Conservation (phyloP, 2,888 invertebrate genomes). For the Pecten maximus region DNA sequence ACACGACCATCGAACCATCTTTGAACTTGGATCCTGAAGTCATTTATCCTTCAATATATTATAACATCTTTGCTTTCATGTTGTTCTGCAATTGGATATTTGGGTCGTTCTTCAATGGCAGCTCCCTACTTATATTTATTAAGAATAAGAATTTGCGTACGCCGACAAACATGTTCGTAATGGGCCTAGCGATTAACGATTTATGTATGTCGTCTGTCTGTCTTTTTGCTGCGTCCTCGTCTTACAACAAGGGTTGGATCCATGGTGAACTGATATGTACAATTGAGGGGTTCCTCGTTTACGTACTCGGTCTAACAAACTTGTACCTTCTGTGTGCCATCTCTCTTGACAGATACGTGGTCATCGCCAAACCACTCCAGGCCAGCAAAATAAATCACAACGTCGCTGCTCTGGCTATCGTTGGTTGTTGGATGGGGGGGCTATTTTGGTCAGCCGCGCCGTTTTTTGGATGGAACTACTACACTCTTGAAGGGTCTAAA, state of each 20-base stretch:
- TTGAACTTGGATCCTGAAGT: background rate
- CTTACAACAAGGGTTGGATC: constrained; percentile 51
- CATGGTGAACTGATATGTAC: constrained; percentile 56
- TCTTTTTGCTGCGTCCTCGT: constrained; percentile 42
- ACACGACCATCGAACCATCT: background rate
- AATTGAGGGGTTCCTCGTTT: constrained; percentile 57
- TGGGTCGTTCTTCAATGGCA: constrained; percentile 58
- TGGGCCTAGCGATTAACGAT: constrained; percentile 62
- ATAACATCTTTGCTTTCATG: background rate
- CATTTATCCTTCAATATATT: background rate
- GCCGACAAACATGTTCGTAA: constrained; percentile 66
- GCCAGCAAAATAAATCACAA: constrained; percentile 54
- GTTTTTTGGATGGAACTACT: constrained; percentile 63
- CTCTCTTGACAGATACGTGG: constrained; percentile 58
- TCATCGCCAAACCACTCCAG: constrained; percentile 58
- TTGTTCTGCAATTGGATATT: constrained; percentile 39
- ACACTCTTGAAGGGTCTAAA: constrained; percentile 60
- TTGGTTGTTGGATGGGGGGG: constrained; percentile 52
- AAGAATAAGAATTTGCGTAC: constrained; percentile 61
- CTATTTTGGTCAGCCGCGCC: constrained; percentile 63
- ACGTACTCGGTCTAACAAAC: constrained; percentile 56
- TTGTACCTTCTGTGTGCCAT: constrained; percentile 58
- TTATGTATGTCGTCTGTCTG: constrained; percentile 53
- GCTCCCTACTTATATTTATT: constrained; percentile 57
- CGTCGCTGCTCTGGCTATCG: constrained; percentile 50